Conservation (phyloP, 2,888 invertebrate species). For the Trichopoda pennipes region DNA sequence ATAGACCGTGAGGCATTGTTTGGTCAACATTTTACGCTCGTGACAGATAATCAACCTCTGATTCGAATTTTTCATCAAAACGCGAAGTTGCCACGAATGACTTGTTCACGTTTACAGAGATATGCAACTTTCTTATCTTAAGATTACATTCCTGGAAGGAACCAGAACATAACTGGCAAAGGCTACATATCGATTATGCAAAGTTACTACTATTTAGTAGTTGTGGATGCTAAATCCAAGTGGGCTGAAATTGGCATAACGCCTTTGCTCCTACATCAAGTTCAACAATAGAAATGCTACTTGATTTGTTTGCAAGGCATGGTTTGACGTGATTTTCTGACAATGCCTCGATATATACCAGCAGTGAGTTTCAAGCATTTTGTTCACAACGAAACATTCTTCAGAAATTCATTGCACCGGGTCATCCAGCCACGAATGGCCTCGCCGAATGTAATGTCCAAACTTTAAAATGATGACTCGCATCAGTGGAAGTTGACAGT, state of each 20-base stretch:
- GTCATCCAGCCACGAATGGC: constrained; percentile 18
- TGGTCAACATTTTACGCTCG: too few relatives aligned
- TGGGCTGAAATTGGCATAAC: not conserved
- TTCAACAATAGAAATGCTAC: not conserved
- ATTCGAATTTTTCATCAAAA: too few relatives aligned
- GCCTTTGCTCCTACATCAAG: not conserved
- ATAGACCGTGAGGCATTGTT: too few relatives aligned
- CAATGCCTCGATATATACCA: not conserved
- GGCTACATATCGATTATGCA: too few relatives aligned
- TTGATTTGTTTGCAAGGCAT: not conserved
- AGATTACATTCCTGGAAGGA: too few relatives aligned
- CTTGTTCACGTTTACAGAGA: too few relatives aligned
- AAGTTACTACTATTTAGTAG: not conserved
- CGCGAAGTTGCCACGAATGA: too few relatives aligned
- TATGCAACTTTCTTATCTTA: too few relatives aligned
- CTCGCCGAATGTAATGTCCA: constrained; percentile 61
- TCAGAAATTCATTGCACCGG: not conserved
- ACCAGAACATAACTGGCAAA: too few relatives aligned
- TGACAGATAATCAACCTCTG: too few relatives aligned
- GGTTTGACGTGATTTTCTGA: not conserved
- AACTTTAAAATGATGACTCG: constrained; percentile 47
- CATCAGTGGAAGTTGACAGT: constrained; percentile 4
- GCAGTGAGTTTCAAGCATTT: not conserved
- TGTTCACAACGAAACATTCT: constrained; percentile 4
- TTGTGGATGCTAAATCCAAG: not conserved